A percentile compares a stretch with the other conserved stretches of the same genome.
Evolutionary conservation across 2,113 vertebrate species (phyloP).

Genomic region (Zapornia atra): DNA sequence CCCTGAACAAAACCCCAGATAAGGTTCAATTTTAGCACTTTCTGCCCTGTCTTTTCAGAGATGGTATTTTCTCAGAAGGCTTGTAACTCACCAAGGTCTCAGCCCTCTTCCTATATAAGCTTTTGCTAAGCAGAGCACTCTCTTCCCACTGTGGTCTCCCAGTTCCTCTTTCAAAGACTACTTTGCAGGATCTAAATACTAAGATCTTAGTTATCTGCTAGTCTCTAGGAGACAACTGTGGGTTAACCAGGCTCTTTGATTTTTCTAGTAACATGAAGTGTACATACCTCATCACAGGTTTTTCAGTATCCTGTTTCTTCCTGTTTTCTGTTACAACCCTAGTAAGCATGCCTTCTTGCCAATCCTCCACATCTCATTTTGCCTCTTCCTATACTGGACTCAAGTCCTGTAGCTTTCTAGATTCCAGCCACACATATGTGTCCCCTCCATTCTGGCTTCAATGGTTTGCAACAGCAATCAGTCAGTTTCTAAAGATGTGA

Average conservation of each 20-base stretch:
- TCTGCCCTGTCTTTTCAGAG: not conserved
- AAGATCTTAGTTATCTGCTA: not conserved
- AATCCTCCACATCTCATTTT: not conserved
- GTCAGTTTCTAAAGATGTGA: not conserved
- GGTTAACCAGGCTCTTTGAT: not conserved
- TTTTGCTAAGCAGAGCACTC: not conserved
- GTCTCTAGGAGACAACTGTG: not conserved
- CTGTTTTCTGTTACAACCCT: not conserved
- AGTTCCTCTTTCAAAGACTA: not conserved
- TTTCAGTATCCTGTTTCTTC: not conserved
- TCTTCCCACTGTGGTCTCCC: not conserved
- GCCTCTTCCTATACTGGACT: not conserved
- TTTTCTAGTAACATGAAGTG: not conserved
- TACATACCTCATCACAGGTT: not conserved
- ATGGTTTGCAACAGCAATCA: not conserved
- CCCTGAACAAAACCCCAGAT: not conserved
- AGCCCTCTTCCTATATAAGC: not conserved
- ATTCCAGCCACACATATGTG: not conserved
- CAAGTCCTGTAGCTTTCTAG: rapidly evolving
- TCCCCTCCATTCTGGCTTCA: not conserved
- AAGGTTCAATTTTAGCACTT: not conserved
- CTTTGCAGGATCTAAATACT: not conserved
- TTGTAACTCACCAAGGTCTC: not conserved
- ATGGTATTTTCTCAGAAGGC: not conserved
- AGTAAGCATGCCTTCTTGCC: not conserved